Conservation (phyloP, 2,888 invertebrate genomes). For the Drosophila sordidapex region DNA sequence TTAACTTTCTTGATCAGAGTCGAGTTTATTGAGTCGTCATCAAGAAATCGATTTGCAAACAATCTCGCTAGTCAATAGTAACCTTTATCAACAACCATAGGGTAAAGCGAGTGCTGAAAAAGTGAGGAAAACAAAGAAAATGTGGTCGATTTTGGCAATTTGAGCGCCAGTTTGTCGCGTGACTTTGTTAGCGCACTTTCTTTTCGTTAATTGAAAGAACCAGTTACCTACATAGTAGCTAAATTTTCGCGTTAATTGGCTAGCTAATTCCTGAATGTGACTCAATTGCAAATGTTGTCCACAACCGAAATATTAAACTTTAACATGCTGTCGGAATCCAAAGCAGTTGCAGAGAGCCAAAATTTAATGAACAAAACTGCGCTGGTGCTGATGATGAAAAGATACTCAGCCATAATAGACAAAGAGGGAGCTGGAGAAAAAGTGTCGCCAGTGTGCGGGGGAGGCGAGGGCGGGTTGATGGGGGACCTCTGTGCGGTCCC, state of each 20-base stretch:
- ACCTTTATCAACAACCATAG: background rate
- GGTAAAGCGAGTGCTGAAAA: constrained; percentile 16
- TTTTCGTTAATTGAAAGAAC: constrained; percentile 31
- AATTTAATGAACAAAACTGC: constrained; percentile 31
- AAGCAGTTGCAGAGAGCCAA: constrained; percentile 5
- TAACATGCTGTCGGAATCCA: background rate
- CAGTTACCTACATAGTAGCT: constrained; percentile 1
- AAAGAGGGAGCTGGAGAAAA: background rate
- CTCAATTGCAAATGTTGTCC: background rate
- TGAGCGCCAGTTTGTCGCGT: constrained; percentile 15
- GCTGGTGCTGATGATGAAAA: background rate
- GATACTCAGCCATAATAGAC: constrained; percentile 4
- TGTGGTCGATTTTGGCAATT: constrained; percentile 27
- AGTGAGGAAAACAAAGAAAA: constrained; percentile 10
- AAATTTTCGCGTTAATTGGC: constrained; percentile 3
- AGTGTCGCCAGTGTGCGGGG: constrained; percentile 5
- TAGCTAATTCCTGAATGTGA: background rate
- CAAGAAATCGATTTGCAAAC: background rate
- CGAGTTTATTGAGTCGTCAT: background rate
- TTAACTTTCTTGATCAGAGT: background rate
- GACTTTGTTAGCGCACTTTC: constrained; percentile 33
- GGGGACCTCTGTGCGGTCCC: background rate
- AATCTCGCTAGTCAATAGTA: background rate
- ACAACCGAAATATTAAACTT: constrained; percentile 1
- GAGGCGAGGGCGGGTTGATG: background rate